Base-by-base conservation (phyloP, 2,113 vertebrate genomes). In the Antigone vipio region DNA sequence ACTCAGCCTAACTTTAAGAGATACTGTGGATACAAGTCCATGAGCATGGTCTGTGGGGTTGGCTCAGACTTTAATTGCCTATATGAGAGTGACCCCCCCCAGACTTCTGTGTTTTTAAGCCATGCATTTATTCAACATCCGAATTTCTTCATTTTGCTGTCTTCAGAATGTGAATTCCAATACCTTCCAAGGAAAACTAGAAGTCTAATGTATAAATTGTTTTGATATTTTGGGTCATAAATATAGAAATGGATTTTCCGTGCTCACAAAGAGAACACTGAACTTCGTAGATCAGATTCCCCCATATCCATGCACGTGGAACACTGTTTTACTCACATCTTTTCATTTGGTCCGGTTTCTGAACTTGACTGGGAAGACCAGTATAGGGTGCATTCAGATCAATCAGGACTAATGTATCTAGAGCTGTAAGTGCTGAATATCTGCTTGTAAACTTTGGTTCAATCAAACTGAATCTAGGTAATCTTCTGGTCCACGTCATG, bases 21-120 rank as follows among this genome's bases (percentile, higher is more conserved):
- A 21, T 50, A 47, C 15, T 59, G 79, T 74, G 32, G 20, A 35
- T 62, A 24, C 17, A 58, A 24, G 7, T 50, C 23, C 35, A 27
- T 38, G 26, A 86, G 50, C 22, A 30, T 0, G 0, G 13, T 53
- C 9, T 40, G 14, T 64, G 26, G 5, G 5, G 8, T 38, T 84
- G 22, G 2, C 17, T 71, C 50, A 62, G 26, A 30, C 3, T 69
- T 64, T 26, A 45, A 12, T 26, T 77, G 29, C 11, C 23, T 79
- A 2, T 11, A 38, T 62, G 27, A 47, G 12, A 73, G 17, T 38
- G 15, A 77, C 63, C 4, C 13, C 7, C 8, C 4, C 13, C 5
- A n/a, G 7, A 24, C 9, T 82, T 78, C 32, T n/a, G 5, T 53
- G 24, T 38, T 5, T 85, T 71, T 67, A 80, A 85, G 16, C 10